A percentile compares a stretch with the other conserved stretches of the same genome.
Evolutionary conservation across 2,888 invertebrate species (phyloP).

Genomic region (Acanthopleura granulata): DNA sequence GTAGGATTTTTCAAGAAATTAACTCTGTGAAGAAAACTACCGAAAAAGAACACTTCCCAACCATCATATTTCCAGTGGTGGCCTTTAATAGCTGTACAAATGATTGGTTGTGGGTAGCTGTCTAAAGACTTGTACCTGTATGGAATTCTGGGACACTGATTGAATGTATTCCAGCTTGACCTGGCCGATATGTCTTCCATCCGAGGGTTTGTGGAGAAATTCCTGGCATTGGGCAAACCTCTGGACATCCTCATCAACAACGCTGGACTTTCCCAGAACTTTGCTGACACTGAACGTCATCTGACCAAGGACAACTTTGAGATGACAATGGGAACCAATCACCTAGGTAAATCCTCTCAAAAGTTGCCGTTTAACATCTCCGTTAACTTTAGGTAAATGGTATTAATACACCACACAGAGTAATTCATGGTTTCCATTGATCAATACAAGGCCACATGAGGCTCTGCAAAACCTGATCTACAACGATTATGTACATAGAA

Average conservation of each 20-base stretch:
- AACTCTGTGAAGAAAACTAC: too few relatives aligned
- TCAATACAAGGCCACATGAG: too few relatives aligned
- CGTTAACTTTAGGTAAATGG: too few relatives aligned
- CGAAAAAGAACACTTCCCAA: too few relatives aligned
- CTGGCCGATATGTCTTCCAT: conserved; percentile 48
- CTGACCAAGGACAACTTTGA: conserved; percentile 60
- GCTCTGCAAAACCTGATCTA: too few relatives aligned
- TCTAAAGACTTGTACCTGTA: background rate
- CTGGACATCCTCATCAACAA: conserved; percentile 90
- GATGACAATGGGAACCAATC: conserved; percentile 57
- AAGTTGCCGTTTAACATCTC: too few relatives aligned
- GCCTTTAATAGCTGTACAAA: background rate
- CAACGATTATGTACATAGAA: too few relatives aligned
- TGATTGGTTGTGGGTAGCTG: background rate
- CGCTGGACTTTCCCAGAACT: conserved; percentile 81
- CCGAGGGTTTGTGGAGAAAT: conserved; percentile 56
- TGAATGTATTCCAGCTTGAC: conserved; percentile 43
- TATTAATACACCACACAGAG: too few relatives aligned
- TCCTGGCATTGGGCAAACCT: conserved; percentile 52
- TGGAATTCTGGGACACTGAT: background rate
- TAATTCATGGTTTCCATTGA: too few relatives aligned
- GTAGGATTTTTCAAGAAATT: too few relatives aligned
- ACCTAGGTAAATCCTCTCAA: conserved; percentile 45
- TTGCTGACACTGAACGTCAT: conserved; percentile 33
- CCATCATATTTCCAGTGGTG: too few relatives aligned